These are phyloP conservation scores for Norana najaformis DNA, from an alignment of 2,888 invertebrate genomes.

Conservation along the genomic window DNA sequence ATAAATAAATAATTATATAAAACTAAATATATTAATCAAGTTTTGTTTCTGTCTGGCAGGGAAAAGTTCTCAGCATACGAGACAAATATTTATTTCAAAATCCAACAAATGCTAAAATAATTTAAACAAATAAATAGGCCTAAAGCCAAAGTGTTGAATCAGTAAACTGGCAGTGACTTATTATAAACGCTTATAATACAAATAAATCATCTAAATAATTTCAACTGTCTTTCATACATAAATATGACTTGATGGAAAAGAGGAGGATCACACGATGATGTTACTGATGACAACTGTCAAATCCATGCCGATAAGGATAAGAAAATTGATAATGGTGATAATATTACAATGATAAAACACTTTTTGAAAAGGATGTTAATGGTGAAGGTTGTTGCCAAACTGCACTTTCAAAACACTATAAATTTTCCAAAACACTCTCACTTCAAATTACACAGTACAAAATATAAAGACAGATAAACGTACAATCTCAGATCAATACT, in stretches of 20 bases:
- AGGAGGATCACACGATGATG: too few relatives aligned
- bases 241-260: too few relatives aligned
- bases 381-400: background rate
- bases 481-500: too few relatives aligned
- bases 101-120: conserved; percentile 6
- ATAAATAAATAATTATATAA: too few relatives aligned
- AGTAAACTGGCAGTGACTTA: background rate
- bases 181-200: background rate
- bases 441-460: background rate
- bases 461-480: background rate
- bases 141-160: background rate
- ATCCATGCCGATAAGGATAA: background rate
- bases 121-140: background rate
- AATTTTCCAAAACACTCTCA: background rate
- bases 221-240: background rate
- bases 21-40: background rate
- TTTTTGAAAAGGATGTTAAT: background rate
- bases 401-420: background rate
- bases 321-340: background rate
- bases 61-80: background rate
- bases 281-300: too few relatives aligned
- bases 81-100: background rate
- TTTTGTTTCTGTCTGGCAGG: background rate
- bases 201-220: background rate
- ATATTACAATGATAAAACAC: background rate